A percentile compares a stretch with the other conserved stretches of the same genome.
These are phyloP conservation scores for Urechis unicinctus DNA, from an alignment of 2,888 invertebrate genomes.

Conservation along the genomic window DNA sequence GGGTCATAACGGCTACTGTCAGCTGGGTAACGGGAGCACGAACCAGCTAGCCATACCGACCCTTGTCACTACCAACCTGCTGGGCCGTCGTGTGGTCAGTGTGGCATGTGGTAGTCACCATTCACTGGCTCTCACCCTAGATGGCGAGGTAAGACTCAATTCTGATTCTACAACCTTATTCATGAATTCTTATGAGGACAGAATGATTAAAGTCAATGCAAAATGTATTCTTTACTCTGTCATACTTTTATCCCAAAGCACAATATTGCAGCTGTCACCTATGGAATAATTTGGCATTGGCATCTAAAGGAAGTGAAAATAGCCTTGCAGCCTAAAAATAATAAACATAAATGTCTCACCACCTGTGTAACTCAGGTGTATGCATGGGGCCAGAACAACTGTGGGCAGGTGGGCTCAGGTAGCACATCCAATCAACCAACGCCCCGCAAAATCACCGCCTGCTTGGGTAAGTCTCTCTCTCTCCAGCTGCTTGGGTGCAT, in stretches of 20 bases:
- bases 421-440: slow-evolving; percentile 57
- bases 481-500: neutral
- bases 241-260: too few relatives aligned
- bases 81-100: slow-evolving; percentile 53
- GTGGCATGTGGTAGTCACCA: slow-evolving; percentile 61
- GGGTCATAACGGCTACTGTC: slow-evolving; percentile 60
- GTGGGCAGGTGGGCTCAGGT: slow-evolving; percentile 58
- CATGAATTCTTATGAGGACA: too few relatives aligned
- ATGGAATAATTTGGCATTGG: too few relatives aligned
- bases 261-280: too few relatives aligned
- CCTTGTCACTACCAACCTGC: slow-evolving; percentile 52
- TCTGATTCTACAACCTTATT: too few relatives aligned
- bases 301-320: too few relatives aligned
- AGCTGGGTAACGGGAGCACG: slow-evolving; percentile 58
- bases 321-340: too few relatives aligned
- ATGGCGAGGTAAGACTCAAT: slow-evolving; percentile 55
- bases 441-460: slow-evolving; percentile 51
- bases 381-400: slow-evolving; percentile 61
- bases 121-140: slow-evolving; percentile 56
- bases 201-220: too few relatives aligned
- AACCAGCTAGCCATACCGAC: slow-evolving; percentile 55
- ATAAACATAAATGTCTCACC: too few relatives aligned
- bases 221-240: too few relatives aligned
- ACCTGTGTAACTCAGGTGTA: slow-evolving; percentile 53
- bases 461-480: slow-evolving; percentile 39